Evolutionary conservation across 2,797 vertebrate species (phyloP).

Genomic region (Manis javanica): DNA sequence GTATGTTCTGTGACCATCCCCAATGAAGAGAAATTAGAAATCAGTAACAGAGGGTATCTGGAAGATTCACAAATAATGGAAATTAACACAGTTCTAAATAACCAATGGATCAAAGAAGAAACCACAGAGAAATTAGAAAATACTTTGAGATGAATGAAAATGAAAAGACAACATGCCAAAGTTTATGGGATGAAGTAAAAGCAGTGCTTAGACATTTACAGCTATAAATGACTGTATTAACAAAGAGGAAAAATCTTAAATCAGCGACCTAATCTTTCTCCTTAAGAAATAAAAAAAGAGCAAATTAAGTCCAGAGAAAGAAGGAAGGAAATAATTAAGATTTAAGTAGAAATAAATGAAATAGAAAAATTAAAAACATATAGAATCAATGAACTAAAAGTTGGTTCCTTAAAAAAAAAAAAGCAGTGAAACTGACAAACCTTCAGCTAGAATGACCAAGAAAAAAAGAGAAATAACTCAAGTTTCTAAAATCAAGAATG

Average conservation of each 20-base stretch:
- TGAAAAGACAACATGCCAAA: not conserved
- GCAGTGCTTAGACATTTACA: not conserved
- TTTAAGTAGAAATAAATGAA: not conserved
- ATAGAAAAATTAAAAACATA: not conserved
- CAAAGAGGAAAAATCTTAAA: not conserved
- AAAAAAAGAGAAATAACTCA: not conserved
- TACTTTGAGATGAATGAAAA: not conserved
- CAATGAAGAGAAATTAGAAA: not conserved
- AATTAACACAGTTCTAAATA: not conserved
- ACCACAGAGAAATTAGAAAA: slow-evolving; percentile 37
- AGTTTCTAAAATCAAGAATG: not conserved
- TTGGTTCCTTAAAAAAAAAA: not conserved
- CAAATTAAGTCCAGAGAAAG: not conserved
- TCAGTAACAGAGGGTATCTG: not conserved
- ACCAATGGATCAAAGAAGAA: not conserved
- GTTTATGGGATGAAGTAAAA: not conserved
- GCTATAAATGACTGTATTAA: not conserved
- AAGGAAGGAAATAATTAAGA: slow-evolving; percentile 1
- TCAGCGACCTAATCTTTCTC: not conserved
- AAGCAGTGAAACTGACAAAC: not conserved
- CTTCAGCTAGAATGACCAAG: not conserved
- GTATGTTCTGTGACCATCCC: not conserved
- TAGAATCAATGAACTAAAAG: not conserved
- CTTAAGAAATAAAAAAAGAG: not conserved
- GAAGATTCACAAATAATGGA: not conserved